Evolutionary conservation across 35 echinoderm and acorn worm species (phyloP).

Genomic region (Strongylocentrotus purpuratus): DNA sequence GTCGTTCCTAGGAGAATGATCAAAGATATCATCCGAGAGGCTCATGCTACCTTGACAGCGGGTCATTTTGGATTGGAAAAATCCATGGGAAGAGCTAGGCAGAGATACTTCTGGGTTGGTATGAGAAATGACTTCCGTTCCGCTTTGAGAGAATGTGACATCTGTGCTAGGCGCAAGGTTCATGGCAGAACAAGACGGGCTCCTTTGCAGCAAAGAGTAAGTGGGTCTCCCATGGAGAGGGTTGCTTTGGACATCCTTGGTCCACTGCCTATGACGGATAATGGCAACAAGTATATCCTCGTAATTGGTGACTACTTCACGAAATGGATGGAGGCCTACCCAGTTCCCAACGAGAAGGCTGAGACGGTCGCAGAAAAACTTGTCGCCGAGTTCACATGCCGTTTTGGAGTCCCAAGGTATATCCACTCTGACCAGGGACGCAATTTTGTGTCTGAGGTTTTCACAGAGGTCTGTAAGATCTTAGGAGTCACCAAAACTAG

Average conservation of each 20-base stretch:
- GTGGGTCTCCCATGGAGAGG: constrained; percentile 65
- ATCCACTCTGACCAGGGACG: constrained; percentile 65
- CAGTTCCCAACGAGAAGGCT: constrained; percentile 49
- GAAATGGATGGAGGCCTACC: constrained; percentile 66
- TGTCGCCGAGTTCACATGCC: constrained; percentile 45
- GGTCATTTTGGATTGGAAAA: constrained; percentile 29
- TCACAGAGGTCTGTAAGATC: constrained; percentile 26
- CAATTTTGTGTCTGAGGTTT: constrained; percentile 67
- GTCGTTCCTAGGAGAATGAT: constrained; percentile 52
- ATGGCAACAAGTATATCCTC: constrained; percentile 61
- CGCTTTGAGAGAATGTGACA: constrained; percentile 1
- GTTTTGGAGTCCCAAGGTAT: constrained; percentile 59
- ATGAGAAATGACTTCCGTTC: constrained; percentile 35
- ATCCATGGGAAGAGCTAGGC: background rate
- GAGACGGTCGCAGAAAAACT: constrained; percentile 59
- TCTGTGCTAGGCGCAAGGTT: background rate
- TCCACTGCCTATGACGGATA: constrained; percentile 48
- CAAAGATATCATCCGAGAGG: constrained; percentile 39
- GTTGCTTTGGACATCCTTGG: constrained; percentile 77
- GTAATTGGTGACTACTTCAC: constrained; percentile 64
- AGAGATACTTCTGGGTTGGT: constrained; percentile 29
- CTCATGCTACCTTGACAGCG: background rate
- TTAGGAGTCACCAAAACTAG: constrained; percentile 58
- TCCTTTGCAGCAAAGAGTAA: constrained; percentile 48
- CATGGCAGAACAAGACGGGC: constrained; percentile 32